phyloP scores from a whole-genome alignment of 2,888 invertebrate genomes.

The Heliothis peltigera region DNA sequence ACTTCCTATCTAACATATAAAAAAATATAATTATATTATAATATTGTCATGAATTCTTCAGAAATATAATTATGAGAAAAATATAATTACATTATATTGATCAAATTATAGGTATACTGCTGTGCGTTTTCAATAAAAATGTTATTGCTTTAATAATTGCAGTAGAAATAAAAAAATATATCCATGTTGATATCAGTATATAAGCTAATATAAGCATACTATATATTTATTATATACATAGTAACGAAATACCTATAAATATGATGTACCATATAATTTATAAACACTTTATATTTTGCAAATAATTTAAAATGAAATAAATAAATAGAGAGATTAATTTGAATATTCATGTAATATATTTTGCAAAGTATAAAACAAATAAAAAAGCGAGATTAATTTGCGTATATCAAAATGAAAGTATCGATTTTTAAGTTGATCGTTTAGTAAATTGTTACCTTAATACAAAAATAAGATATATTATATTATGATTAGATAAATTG shows the following conservation, averaged over 20 bases:
- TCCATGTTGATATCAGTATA: slow-evolving; percentile 34
- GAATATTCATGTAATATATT: no score
- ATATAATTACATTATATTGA: slow-evolving; percentile 4
- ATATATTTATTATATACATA: neutral
- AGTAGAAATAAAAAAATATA: slow-evolving; percentile 31
- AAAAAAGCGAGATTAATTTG: neutral
- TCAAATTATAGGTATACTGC: slow-evolving; percentile 75
- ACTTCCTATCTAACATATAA: no score
- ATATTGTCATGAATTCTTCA: neutral
- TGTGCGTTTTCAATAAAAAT: slow-evolving; percentile 85
- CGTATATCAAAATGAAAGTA: neutral
- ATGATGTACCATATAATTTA: no score
- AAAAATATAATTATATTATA: neutral
- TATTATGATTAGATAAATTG: neutral
- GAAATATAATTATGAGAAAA: neutral
- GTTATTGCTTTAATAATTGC: slow-evolving; percentile 28
- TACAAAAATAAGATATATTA: neutral
- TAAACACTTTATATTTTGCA: no score
- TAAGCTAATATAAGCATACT: neutral
- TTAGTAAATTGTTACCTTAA: neutral
- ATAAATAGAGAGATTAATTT: no score
- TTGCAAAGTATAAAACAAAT: no score
- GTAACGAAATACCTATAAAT: no score
- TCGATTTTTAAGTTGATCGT: neutral
- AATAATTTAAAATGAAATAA: no score